A percentile compares a stretch with the other conserved stretches of the same genome.
Conservation (phyloP, 2,113 vertebrate species). For the Asarcornis scutulata region DNA sequence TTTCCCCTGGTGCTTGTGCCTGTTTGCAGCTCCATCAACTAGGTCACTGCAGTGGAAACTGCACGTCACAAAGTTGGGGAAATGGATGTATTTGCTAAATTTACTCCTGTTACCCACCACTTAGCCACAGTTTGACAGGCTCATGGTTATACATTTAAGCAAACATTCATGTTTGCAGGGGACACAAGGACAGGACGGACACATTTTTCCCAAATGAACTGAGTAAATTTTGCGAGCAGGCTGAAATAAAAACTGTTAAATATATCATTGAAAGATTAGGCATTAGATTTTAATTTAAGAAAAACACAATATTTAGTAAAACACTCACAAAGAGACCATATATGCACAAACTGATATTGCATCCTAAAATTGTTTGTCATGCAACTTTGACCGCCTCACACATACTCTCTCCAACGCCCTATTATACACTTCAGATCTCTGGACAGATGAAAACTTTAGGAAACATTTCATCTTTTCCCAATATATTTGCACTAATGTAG, state of each 20-base stretch:
- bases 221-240: not conserved
- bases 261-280: not conserved
- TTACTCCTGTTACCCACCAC: not conserved
- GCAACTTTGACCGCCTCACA: not conserved
- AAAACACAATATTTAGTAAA: not conserved
- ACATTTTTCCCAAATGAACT: not conserved
- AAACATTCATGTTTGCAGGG: not conserved
- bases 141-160: not conserved
- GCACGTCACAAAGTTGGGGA: not conserved
- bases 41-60: slow-evolving; percentile 7
- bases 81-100: slow-evolving; percentile 8
- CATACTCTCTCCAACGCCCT: not conserved
- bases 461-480: not conserved
- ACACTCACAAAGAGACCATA: not conserved
- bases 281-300: slow-evolving; percentile 4
- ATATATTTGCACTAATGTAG: not conserved
- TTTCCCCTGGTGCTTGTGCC: not conserved
- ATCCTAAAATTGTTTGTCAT: not conserved
- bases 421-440: not conserved
- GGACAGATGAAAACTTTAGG: not conserved
- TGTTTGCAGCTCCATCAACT: not conserved
- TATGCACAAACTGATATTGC: not conserved
- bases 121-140: not conserved
- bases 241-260: not conserved
- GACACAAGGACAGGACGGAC: not conserved